phyloP scores from a whole-genome alignment of 2,888 invertebrate species.

The Cistogaster globosa region DNA sequence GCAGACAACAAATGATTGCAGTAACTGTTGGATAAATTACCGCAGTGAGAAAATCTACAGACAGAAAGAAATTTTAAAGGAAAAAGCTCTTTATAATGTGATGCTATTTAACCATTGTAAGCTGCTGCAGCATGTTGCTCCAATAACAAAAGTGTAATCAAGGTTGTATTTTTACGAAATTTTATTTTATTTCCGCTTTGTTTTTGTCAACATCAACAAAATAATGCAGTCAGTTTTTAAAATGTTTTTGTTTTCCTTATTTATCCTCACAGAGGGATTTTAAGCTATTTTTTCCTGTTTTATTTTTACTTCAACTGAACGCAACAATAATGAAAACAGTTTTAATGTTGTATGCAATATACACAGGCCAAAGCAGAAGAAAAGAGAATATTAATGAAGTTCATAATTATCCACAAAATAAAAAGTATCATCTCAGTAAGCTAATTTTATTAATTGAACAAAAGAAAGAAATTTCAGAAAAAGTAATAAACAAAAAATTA shows the following conservation, averaged over 20 bases:
- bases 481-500: no score
- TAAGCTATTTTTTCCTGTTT: background rate
- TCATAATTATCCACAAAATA: background rate
- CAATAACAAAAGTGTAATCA: background rate
- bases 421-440: background rate
- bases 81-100: background rate
- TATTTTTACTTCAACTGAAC: background rate
- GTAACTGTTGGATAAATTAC: background rate
- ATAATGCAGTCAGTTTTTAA: background rate
- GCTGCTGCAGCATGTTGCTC: conserved; percentile 12
- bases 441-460: no score
- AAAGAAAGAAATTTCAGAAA: no score
- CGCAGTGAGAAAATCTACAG: background rate
- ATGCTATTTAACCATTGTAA: background rate
- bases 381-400: background rate
- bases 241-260: conserved; percentile 1
- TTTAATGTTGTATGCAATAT: background rate
- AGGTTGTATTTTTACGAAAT: conserved; percentile 19
- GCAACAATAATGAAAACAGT: background rate
- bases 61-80: background rate
- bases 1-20: conserved; percentile 18
- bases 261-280: background rate
- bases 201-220: background rate
- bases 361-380: background rate
- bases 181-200: conserved; percentile 28